phyloP scores from a whole-genome alignment of 2,888 invertebrate genomes.

The Oxystoma pomonae region DNA sequence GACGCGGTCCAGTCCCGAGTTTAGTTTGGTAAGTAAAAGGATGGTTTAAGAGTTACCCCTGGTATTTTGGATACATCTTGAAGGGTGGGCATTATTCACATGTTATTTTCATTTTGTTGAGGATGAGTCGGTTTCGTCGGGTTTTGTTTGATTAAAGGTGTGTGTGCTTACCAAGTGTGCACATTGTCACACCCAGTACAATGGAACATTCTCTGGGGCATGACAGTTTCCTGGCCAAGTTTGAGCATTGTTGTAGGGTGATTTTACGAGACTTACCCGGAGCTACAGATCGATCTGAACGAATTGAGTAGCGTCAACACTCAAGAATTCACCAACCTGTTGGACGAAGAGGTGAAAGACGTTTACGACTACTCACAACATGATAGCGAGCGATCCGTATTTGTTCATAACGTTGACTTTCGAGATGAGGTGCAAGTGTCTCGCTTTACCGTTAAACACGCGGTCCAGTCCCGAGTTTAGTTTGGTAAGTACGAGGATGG shows the following conservation, averaged over 20 bases:
- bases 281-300: slow-evolving; percentile 43
- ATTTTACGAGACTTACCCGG: no score
- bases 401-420: slow-evolving; percentile 70
- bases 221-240: no score
- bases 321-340: slow-evolving; percentile 51
- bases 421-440: slow-evolving; percentile 67
- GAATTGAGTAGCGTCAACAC: slow-evolving; percentile 45
- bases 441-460: slow-evolving; percentile 87
- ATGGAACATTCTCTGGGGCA: no score
- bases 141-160: no score
- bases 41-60: no score
- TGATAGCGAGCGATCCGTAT: slow-evolving; percentile 40
- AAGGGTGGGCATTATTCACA: no score
- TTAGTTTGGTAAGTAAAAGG: slow-evolving; percentile 70
- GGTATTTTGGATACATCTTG: no score
- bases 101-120: no score
- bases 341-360: slow-evolving; percentile 51
- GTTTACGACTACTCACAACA: slow-evolving; percentile 31
- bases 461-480: slow-evolving; percentile 91
- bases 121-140: no score
- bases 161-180: no score
- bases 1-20: slow-evolving; percentile 89
- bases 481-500: slow-evolving; percentile 57
- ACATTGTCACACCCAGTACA: no score
- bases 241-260: no score